phyloP scores from a whole-genome alignment of 2,888 invertebrate genomes.

The Amiota communis region DNA sequence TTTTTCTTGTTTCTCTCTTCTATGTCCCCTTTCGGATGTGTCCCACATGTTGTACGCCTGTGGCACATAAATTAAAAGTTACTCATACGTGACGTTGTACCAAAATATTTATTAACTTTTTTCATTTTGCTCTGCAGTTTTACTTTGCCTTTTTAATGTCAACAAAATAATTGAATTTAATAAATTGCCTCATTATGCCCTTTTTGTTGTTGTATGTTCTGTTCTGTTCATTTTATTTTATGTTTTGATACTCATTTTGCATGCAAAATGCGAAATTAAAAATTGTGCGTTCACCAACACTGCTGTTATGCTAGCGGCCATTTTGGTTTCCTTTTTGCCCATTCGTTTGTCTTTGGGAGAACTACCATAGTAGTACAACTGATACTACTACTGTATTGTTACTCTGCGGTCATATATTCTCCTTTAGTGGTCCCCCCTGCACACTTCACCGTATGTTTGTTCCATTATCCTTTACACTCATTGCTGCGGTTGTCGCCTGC shows the following conservation, averaged over 20 bases:
- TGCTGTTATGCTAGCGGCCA: background rate
- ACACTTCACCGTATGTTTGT: too few species aligned
- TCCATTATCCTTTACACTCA: constrained; percentile 24
- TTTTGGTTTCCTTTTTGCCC: constrained; percentile 10
- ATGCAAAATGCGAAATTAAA: constrained; percentile 42
- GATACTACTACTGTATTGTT: background rate
- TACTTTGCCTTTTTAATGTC: constrained; percentile 60
- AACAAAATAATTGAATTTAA: constrained; percentile 73
- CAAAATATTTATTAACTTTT: constrained; percentile 1
- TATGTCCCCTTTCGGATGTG: background rate
- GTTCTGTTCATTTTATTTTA: background rate
- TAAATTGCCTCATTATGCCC: constrained; percentile 72
- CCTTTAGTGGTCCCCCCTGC: too few species aligned
- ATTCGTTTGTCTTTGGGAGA: background rate
- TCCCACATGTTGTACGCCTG: constrained; percentile 12
- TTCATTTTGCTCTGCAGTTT: constrained; percentile 12
- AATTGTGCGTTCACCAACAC: constrained; percentile 31
- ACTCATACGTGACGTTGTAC: constrained; percentile 29
- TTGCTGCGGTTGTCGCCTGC: constrained; percentile 27
- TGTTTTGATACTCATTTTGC: background rate
- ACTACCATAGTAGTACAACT: too few species aligned
- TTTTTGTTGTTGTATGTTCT: constrained; percentile 1
- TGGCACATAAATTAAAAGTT: constrained; percentile 37
- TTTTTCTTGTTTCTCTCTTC: background rate
- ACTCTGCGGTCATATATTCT: constrained; percentile 56